phyloP scores from a whole-genome alignment of 2,797 vertebrate species.

The Sciurus vulgaris region DNA sequence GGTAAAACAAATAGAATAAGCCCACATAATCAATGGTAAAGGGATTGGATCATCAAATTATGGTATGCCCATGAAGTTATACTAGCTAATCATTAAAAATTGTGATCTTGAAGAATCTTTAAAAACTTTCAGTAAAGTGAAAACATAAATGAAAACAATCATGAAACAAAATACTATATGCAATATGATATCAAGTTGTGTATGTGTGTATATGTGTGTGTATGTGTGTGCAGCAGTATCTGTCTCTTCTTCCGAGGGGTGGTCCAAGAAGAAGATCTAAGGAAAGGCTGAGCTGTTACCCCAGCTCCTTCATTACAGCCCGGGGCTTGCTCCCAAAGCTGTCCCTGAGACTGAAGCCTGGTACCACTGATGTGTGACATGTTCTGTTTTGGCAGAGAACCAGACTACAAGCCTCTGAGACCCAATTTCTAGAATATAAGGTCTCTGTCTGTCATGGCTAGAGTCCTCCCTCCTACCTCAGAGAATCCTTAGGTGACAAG shows the following conservation, averaged over 20 bases:
- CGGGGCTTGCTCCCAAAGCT: not conserved
- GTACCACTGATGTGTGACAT: not conserved
- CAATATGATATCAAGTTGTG: not conserved
- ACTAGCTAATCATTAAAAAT: not conserved
- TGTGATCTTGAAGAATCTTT: not conserved
- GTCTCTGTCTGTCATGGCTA: not conserved
- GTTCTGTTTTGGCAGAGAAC: not conserved
- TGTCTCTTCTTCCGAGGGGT: not conserved
- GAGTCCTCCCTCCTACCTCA: not conserved
- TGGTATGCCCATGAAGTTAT: not conserved
- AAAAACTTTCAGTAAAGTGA: not conserved
- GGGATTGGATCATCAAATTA: not conserved
- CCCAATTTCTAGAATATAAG: no score
- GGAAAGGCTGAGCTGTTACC: not conserved
- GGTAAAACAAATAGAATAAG: not conserved
- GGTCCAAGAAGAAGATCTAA: not conserved
- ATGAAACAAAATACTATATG: not conserved
- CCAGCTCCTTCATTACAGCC: not conserved
- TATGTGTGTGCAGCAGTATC: not conserved
- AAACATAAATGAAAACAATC: not conserved
- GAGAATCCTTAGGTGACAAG: not conserved
- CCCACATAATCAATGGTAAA: not conserved
- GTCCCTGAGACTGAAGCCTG: not conserved
- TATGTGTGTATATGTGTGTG: not conserved
- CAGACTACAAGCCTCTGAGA: not conserved